Percentiles rank a stretch among this genome's conserved stretches.
Conservation (phyloP, 2,113 vertebrate species). For the Agelaius tricolor region DNA sequence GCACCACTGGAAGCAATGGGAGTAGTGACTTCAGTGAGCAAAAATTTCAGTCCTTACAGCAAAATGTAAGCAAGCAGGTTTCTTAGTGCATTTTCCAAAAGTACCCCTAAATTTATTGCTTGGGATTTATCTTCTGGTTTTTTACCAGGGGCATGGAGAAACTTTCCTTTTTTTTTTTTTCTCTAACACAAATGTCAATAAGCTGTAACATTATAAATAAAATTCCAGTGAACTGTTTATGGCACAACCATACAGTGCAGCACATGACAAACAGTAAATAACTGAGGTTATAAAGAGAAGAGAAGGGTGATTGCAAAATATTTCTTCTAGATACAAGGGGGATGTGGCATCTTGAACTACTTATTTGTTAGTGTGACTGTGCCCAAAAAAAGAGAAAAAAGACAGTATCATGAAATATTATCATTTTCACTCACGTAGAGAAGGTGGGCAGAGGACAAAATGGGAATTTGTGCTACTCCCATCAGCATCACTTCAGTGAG, state of each 20-base stretch:
- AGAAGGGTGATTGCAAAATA: neutral
- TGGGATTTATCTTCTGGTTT: neutral
- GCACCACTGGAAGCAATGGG: neutral
- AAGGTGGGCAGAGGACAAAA: neutral
- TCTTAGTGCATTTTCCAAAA: neutral
- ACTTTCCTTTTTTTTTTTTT: neutral
- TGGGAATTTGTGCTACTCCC: neutral
- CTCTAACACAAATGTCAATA: neutral
- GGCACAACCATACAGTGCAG: neutral
- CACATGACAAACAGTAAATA: neutral
- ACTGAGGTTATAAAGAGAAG: neutral
- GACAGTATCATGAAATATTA: neutral
- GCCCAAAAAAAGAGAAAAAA: neutral
- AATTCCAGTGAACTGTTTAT: neutral
- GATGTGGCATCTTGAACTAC: neutral
- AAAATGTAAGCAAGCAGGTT: neutral
- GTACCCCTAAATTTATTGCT: neutral
- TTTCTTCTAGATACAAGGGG: neutral
- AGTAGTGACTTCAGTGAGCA: neutral
- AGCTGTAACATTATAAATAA: neutral
- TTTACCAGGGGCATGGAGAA: neutral
- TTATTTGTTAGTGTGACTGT: neutral
- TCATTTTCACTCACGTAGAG: neutral
- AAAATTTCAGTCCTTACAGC: neutral
- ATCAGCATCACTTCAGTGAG: neutral